Conservation (phyloP, 2,113 vertebrate genomes). For the Engystomops pustulosus region DNA sequence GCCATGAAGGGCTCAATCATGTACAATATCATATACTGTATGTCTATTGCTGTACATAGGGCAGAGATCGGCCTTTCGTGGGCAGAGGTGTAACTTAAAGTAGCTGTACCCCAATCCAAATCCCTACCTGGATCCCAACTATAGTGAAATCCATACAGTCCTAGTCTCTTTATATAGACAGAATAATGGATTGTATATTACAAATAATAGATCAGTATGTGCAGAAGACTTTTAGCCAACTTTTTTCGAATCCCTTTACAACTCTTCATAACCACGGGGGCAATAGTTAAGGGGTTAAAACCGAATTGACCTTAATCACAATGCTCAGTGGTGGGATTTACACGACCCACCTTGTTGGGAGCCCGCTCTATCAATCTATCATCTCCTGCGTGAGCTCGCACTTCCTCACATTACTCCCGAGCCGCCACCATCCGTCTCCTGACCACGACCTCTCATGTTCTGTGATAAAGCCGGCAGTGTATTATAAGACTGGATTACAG, state of each 20-base stretch:
- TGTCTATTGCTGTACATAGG: too few relatives aligned
- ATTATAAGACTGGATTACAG: slow-evolving; percentile 15
- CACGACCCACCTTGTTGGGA: slow-evolving; percentile 1
- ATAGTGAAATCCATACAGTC: too few relatives aligned
- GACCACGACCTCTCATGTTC: slow-evolving; percentile 31
- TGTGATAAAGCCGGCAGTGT: slow-evolving; percentile 27
- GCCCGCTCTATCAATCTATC: slow-evolving; percentile 16
- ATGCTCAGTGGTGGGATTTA: slow-evolving; percentile 2
- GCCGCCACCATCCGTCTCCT: slow-evolving; percentile 24
- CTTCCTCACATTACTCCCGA: slow-evolving; percentile 34
- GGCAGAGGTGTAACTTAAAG: too few relatives aligned
- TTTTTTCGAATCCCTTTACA: background rate
- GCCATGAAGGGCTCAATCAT: too few relatives aligned
- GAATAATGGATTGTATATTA: too few relatives aligned
- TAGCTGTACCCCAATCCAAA: too few relatives aligned
- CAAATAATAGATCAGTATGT: too few relatives aligned
- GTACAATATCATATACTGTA: too few relatives aligned
- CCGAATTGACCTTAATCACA: background rate
- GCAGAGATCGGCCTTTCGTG: too few relatives aligned
- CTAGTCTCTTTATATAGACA: too few relatives aligned
- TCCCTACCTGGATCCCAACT: too few relatives aligned
- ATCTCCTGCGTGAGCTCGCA: background rate
- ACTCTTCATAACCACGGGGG: background rate
- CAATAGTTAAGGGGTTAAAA: background rate
- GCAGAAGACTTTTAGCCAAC: too few relatives aligned